Conservation (phyloP, 2,113 vertebrate genomes). For the Todiramphus chloris region DNA sequence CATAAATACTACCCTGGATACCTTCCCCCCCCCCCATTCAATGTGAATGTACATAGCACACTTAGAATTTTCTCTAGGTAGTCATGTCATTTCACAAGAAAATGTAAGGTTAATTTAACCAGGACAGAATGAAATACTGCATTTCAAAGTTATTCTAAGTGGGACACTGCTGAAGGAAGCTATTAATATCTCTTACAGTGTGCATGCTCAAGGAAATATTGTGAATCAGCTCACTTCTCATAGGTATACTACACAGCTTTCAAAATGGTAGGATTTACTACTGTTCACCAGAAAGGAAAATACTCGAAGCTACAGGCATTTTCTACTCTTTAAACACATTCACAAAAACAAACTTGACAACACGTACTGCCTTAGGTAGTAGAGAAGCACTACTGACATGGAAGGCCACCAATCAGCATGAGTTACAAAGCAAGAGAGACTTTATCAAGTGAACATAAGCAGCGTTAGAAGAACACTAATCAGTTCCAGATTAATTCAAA, state of each 20-base stretch:
- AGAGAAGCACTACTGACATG: background rate
- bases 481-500: background rate
- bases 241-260: background rate
- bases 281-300: conserved; percentile 5
- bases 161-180: conserved; percentile 36
- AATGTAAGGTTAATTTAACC: conserved; percentile 53
- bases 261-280: background rate
- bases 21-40: background rate
- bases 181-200: background rate
- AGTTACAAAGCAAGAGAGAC: background rate
- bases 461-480: background rate
- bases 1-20: conserved; percentile 1
- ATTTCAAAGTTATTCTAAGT: conserved; percentile 23
- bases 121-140: conserved; percentile 11
- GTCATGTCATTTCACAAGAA: conserved; percentile 29
- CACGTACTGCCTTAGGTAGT: background rate
- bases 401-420: background rate
- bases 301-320: background rate
- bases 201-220: background rate
- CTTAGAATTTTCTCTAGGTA: conserved; percentile 8
- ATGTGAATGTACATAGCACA: conserved; percentile 7
- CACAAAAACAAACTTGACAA: background rate
- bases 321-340: conserved; percentile 28
- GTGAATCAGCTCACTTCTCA: conserved; percentile 26
- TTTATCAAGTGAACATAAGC: background rate